A percentile compares a stretch with the other conserved stretches of the same genome.
phyloP scores from a whole-genome alignment of 2,113 vertebrate genomes.

The Zingel zingel region DNA sequence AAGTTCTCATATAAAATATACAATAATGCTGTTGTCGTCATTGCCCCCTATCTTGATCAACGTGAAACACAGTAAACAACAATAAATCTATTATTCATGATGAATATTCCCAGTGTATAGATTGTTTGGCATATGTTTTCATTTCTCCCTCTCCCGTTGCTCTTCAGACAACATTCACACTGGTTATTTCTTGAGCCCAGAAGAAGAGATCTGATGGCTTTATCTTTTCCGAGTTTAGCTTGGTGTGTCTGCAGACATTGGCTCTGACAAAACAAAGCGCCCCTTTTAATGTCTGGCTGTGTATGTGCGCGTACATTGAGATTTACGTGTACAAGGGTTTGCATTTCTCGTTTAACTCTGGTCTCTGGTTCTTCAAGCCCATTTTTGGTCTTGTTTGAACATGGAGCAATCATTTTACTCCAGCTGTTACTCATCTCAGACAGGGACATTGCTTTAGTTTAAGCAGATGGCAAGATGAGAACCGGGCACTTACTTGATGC shows the following conservation, averaged over 20 bases:
- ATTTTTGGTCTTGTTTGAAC: constrained; percentile 7
- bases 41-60: constrained; percentile 6
- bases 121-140: background rate
- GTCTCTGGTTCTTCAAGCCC: constrained; percentile 3
- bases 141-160: background rate
- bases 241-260: constrained; percentile 16
- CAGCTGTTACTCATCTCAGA: constrained; percentile 38
- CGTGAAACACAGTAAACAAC: background rate
- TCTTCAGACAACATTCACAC: constrained; percentile 17
- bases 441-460: constrained; percentile 11
- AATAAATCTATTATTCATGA: constrained; percentile 34
- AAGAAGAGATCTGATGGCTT: constrained; percentile 6
- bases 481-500: background rate
- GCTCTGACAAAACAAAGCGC: constrained; percentile 1
- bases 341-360: background rate
- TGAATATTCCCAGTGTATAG: background rate
- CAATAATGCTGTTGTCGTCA: background rate
- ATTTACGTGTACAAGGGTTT: background rate
- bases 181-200: constrained; percentile 51
- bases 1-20: constrained; percentile 6
- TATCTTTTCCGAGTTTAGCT: constrained; percentile 34
- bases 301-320: background rate
- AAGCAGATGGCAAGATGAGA: constrained; percentile 13
- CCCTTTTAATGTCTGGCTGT: constrained; percentile 15
- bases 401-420: background rate